A percentile compares a stretch with the other conserved stretches of the same genome.
Evolutionary conservation across 1,140 invertebrate genomes (phyloP).

Genomic region (Drosophila tristis): DNA sequence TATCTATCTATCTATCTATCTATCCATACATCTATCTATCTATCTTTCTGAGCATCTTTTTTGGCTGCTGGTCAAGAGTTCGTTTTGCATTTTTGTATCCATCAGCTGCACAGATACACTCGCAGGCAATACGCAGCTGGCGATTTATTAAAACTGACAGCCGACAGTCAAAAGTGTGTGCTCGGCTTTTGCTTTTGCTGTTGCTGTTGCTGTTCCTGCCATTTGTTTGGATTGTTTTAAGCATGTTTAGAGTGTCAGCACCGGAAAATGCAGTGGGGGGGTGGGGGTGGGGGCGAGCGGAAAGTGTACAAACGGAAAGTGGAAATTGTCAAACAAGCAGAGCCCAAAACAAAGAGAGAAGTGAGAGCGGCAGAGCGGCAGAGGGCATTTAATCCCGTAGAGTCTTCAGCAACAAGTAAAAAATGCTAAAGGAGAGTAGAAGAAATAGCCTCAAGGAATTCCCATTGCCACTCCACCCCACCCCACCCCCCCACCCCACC

Average conservation of each 20-base stretch:
- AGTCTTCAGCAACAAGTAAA: constrained; percentile 34
- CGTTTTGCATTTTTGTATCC: constrained; percentile 14
- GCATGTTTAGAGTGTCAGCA: constrained; percentile 37
- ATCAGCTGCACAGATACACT: constrained; percentile 2
- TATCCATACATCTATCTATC: neutral
- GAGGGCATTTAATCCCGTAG: constrained; percentile 23
- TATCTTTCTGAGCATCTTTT: constrained; percentile 6
- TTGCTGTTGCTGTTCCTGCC: neutral
- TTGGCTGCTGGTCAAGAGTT: constrained; percentile 15
- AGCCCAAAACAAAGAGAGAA: neutral
- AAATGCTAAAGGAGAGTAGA: constrained; percentile 8
- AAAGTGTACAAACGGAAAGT: constrained; percentile 19
- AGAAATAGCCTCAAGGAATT: neutral
- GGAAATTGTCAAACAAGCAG: constrained; percentile 51
- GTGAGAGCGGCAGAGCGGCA: neutral
- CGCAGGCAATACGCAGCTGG: constrained; percentile 2
- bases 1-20: neutral
- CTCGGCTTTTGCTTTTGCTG: constrained; percentile 1
- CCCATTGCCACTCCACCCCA: too few species aligned
- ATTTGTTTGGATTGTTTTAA: constrained; percentile 56
- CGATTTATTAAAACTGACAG: constrained; percentile 58
- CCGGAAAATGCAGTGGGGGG: too few species aligned
- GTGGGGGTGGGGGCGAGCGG: too few species aligned
- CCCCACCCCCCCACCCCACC: too few species aligned
- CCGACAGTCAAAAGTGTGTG: constrained; percentile 19